Conservation (phyloP, 2,888 invertebrate species). For the Eretmocerus hayati region DNA sequence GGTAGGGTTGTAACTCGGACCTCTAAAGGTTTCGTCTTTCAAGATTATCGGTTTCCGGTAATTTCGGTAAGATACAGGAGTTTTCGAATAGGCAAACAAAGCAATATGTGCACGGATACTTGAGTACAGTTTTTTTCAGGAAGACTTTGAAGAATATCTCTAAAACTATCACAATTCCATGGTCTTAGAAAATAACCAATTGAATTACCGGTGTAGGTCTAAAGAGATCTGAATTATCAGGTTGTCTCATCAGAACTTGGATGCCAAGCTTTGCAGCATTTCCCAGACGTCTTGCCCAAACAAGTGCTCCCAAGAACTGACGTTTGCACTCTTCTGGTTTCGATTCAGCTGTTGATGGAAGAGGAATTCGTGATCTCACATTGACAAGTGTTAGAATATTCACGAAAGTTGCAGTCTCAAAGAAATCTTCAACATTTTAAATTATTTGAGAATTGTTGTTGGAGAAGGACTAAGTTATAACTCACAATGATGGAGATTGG, state of each 20-base stretch:
- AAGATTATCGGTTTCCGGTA: no score
- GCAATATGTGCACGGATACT: no score
- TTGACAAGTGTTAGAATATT: neutral
- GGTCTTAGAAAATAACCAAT: neutral
- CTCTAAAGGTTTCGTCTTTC: no score
- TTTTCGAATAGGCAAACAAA: no score
- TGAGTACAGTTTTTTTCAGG: no score
- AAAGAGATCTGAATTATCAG: constrained; percentile 55
- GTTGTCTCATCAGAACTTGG: constrained; percentile 64
- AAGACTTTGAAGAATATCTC: no score
- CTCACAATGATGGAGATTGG: no score
- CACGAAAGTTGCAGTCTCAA: neutral
- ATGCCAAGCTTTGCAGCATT: constrained; percentile 66
- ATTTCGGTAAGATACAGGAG: no score
- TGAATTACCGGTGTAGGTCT: constrained; percentile 58
- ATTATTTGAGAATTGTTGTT: neutral
- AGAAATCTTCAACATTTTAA: neutral
- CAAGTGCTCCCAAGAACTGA: constrained; percentile 54
- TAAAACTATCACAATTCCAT: no score
- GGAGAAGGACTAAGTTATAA: no score
- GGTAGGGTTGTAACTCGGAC: no score
- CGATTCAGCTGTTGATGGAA: constrained; percentile 39
- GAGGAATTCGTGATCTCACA: neutral
- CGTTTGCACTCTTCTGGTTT: constrained; percentile 34
- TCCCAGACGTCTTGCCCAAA: constrained; percentile 69